Evolutionary conservation across 2,797 vertebrate genomes (phyloP).

Genomic region (Botia almorhae): DNA sequence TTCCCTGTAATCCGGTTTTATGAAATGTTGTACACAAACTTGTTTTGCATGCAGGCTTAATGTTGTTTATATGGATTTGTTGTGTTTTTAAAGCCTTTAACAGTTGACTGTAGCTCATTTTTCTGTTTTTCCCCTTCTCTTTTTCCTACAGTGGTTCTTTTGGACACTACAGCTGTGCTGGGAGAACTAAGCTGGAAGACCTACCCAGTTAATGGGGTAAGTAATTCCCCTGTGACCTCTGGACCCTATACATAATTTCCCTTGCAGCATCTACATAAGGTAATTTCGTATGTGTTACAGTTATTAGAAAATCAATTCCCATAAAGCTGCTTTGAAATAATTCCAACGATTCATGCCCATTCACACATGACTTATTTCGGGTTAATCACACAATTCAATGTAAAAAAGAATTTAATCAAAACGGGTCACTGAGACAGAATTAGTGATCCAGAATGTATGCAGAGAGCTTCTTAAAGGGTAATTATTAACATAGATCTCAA

Average conservation of each 20-base stretch:
- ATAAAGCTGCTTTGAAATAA: slow-evolving; percentile 11
- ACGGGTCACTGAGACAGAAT: slow-evolving; percentile 14
- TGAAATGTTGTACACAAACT: not conserved
- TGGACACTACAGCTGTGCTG: slow-evolving; percentile 93
- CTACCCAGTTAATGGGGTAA: slow-evolving; percentile 98
- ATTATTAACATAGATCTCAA: slow-evolving; percentile 46
- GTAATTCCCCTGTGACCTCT: slow-evolving; percentile 61
- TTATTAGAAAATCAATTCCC: slow-evolving; percentile 19
- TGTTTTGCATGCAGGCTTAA: not conserved
- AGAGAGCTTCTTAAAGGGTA: slow-evolving; percentile 45
- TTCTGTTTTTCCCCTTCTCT: slow-evolving; percentile 40
- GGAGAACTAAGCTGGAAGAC: slow-evolving; percentile 98
- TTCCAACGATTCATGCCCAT: slow-evolving; percentile 22
- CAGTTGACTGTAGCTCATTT: slow-evolving; percentile 6
- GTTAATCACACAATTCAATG: slow-evolving; percentile 40
- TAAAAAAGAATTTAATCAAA: slow-evolving; percentile 34
- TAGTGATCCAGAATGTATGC: slow-evolving; percentile 36
- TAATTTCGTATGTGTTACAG: not conserved
- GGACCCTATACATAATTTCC: not conserved
- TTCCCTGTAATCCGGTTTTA: not conserved
- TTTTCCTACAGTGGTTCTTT: slow-evolving; percentile 88
- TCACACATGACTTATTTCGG: slow-evolving; percentile 40
- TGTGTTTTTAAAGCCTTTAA: not conserved
- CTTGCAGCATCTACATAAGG: not conserved
- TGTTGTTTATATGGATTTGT: not conserved